Evolutionary conservation across 1,140 invertebrate species (phyloP), one percentile per base, ranked within the genome.

Genomic region (Druon quercuslanigerum): DNA sequence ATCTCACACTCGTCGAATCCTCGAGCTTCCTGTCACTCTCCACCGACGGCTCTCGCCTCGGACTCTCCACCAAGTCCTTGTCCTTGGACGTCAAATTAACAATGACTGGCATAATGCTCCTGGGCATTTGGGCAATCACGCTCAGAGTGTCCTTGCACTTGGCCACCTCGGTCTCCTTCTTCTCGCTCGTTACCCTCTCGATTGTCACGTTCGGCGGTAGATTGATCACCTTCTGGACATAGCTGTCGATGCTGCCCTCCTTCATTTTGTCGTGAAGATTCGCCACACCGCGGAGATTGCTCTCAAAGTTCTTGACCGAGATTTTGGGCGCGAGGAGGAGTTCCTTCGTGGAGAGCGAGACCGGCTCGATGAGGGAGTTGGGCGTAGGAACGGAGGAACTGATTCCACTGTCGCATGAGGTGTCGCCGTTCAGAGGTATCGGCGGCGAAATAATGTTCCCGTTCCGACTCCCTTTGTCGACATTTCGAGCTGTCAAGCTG

Each of bases 321-420:
- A 90, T 91, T 78, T 91, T 91, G 14, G 89, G 89, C 14, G 79
- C 82, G 13, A 50, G 70, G 13, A 50, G 70, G 33, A 88, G 51
- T 25, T 91, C 89, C 75, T 90, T 91, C 1, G 86, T 91, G 4
- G 88, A 88, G 3, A 90, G 77, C 5, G 88, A 90, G 8, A 89
- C 86, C 19, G 89, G 89, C 70, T 90, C 89, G 13, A 82, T 80
- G 40, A 90, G 71, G 0, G 89, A 90, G 74, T 90, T 91, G 0
- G 90, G 89, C 1, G 90, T 91, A 25, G 89, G 88, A n/a, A 91
- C 89, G 0, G 90, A 90, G 1, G 88, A 90, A 56, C 88, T 89
- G 16, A 90, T 91, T 13, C 90, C 90, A 51, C 88, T 89, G 74
- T 91, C 90, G 2, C 88, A 90, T 1, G 90, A 91, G 0, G 88